Evolutionary conservation across 2,113 vertebrate genomes (phyloP).

Genomic region (Myiozetetes cayanensis): DNA sequence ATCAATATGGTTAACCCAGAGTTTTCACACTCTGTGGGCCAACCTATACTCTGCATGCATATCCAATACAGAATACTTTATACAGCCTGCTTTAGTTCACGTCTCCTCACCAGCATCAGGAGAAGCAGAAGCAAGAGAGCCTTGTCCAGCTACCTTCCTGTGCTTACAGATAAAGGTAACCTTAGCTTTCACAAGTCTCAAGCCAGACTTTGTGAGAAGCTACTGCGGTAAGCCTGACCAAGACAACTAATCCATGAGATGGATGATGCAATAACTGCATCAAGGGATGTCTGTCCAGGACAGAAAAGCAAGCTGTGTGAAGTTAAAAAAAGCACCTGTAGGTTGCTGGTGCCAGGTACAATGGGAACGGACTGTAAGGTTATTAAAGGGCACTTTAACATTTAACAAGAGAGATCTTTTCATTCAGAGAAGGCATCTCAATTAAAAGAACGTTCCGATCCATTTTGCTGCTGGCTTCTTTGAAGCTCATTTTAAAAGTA

Average conservation of each 20-base stretch:
- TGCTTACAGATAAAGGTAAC: background rate
- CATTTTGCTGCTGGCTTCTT: background rate
- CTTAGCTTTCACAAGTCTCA: background rate
- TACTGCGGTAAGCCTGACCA: background rate
- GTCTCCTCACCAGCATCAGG: background rate
- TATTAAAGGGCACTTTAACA: constrained; percentile 4
- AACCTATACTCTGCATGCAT: background rate
- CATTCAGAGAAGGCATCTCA: background rate
- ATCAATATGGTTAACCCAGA: background rate
- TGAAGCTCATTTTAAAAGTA: background rate
- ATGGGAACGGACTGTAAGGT: background rate
- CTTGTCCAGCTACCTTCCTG: background rate
- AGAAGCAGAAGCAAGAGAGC: background rate
- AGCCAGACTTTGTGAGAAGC: background rate
- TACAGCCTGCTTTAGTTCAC: background rate
- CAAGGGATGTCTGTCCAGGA: background rate
- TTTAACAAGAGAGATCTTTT: constrained; percentile 25
- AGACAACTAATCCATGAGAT: background rate
- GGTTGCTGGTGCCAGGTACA: background rate
- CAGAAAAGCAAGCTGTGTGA: background rate
- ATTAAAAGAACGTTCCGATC: background rate
- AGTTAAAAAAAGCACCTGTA: background rate
- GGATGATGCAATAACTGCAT: background rate
- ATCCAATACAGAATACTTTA: background rate
- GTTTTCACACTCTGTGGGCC: background rate